phyloP scores from a whole-genome alignment of 2,888 invertebrate genomes.

The Unio delphinus region DNA sequence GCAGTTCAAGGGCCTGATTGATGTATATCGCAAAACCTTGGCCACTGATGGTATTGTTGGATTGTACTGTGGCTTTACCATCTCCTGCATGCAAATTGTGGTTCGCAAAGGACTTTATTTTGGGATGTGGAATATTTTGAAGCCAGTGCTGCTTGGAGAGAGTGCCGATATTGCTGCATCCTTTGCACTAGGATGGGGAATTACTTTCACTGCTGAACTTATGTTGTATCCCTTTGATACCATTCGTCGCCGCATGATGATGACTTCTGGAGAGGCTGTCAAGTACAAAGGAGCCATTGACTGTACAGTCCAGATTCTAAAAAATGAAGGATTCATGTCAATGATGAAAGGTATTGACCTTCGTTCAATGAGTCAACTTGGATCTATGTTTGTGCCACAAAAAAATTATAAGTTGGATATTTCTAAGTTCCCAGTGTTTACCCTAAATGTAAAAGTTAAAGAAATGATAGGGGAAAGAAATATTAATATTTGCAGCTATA shows the following conservation, averaged over 20 bases:
- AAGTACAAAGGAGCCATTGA: conserved; percentile 86
- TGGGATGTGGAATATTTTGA: conserved; percentile 69
- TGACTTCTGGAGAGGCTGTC: conserved; percentile 83
- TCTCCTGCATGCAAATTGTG: conserved; percentile 69
- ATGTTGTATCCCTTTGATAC: conserved; percentile 98
- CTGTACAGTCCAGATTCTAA: conserved; percentile 90
- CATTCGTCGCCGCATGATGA: conserved; percentile 95
- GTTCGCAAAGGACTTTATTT: conserved; percentile 71
- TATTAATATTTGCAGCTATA: too few species aligned
- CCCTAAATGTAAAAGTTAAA: too few species aligned
- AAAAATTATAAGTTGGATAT: too few species aligned
- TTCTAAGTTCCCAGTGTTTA: too few species aligned
- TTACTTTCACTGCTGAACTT: conserved; percentile 91
- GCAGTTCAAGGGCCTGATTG: conserved; percentile 88
- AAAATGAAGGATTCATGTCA: conserved; percentile 85
- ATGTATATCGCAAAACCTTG: conserved; percentile 66
- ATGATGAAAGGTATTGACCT: conserved; percentile 87
- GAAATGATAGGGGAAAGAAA: too few species aligned
- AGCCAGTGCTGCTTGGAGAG: conserved; percentile 63
- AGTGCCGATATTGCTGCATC: conserved; percentile 56
- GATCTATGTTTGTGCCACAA: too few species aligned
- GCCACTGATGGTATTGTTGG: conserved; percentile 66
- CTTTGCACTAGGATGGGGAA: conserved; percentile 72
- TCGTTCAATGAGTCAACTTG: too few species aligned
- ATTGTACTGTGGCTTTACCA: conserved; percentile 70